Conservation (phyloP, 2,888 invertebrate genomes). For the Zhuqinia jingwanae region DNA sequence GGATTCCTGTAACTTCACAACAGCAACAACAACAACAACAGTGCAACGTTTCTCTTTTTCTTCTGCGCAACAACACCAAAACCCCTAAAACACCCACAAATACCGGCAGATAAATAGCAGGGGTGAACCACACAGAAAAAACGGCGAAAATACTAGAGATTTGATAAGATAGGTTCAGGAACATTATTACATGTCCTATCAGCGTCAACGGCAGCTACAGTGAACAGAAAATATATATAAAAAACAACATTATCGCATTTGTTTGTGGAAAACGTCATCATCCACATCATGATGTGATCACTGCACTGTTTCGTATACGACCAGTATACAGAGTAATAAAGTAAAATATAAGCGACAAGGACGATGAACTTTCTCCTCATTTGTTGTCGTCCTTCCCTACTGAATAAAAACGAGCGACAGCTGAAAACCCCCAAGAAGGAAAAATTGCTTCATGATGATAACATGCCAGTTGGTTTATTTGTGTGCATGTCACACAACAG, state of each 20-base stretch:
- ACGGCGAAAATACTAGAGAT: slow-evolving; percentile 49
- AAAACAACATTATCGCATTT: too few relatives aligned
- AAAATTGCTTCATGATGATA: background rate
- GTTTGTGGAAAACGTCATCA: background rate
- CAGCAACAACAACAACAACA: slow-evolving; percentile 5
- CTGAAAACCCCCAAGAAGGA: slow-evolving; percentile 25
- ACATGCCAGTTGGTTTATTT: background rate
- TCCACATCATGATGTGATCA: background rate
- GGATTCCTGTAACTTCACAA: background rate
- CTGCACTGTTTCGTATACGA: too few relatives aligned
- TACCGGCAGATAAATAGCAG: slow-evolving; percentile 21
- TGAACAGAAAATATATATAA: too few relatives aligned
- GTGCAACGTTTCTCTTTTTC: background rate
- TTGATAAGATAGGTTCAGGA: slow-evolving; percentile 40
- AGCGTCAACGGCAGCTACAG: background rate
- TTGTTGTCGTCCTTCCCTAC: background rate
- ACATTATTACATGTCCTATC: slow-evolving; percentile 18
- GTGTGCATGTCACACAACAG: background rate
- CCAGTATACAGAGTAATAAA: too few relatives aligned
- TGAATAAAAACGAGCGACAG: slow-evolving; percentile 16
- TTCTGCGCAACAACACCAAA: slow-evolving; percentile 1
- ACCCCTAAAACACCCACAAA: background rate
- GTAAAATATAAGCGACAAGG: too few relatives aligned
- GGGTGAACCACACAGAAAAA: slow-evolving; percentile 30
- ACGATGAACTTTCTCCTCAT: slow-evolving; percentile 55